Percentiles rank a stretch among this genome's conserved stretches.
phyloP scores from a whole-genome alignment of 2,888 invertebrate genomes.

The Drosophila anomelani region DNA sequence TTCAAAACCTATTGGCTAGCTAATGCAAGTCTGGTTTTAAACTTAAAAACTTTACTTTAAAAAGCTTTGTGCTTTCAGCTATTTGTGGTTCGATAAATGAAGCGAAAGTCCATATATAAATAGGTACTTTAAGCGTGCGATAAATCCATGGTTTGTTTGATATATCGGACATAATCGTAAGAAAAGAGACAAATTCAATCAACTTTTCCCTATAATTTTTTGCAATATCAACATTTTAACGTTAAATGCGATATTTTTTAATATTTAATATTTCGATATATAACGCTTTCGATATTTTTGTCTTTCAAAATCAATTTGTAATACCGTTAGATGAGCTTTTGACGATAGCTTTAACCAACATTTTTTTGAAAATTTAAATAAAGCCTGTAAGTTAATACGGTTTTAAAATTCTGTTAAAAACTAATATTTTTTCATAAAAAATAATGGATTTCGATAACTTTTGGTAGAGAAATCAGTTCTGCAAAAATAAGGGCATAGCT shows the following conservation, averaged over 20 bases:
- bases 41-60: not conserved
- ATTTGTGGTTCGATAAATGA: not conserved
- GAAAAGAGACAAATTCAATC: not conserved
- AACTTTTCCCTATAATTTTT: not conserved
- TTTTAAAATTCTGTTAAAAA: not conserved
- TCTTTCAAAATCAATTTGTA: not conserved
- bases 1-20: not conserved
- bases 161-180: not conserved
- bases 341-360: not conserved
- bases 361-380: not conserved
- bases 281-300: not conserved
- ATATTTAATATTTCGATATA: not conserved
- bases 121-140: not conserved
- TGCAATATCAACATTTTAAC: not conserved
- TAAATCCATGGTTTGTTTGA: not conserved
- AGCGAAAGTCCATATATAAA: not conserved
- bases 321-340: not conserved
- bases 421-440: not conserved
- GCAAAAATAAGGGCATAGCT: conserved; percentile 19
- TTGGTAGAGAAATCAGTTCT: conserved; percentile 15
- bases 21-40: too few relatives aligned
- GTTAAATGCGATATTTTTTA: not conserved
- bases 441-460: not conserved
- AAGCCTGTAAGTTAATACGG: not conserved
- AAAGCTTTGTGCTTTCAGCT: not conserved